phyloP scores from a whole-genome alignment of 2,113 vertebrate species.

The Heterochromis multidens region DNA sequence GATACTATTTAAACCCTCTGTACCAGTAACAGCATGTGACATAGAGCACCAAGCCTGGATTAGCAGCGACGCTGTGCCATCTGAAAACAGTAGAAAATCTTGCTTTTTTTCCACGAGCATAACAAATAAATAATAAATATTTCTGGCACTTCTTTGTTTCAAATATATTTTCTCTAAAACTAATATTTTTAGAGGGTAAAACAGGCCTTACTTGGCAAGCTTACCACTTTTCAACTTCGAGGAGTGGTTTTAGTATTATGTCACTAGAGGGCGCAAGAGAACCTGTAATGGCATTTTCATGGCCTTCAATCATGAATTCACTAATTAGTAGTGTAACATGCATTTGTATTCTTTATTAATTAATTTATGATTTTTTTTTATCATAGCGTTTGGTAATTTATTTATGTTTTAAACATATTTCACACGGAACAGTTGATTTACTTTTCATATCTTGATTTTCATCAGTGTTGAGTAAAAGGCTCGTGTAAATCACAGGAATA shows the following conservation, averaged over 20 bases:
- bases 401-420: not conserved
- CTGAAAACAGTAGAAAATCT: not conserved
- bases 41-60: not conserved
- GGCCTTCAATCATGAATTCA: not conserved
- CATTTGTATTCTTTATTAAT: not conserved
- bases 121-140: not conserved
- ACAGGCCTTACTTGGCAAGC: too few species aligned
- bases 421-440: too few species aligned
- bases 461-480: not conserved
- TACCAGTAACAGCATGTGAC: not conserved
- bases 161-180: not conserved
- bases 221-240: not conserved
- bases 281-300: not conserved
- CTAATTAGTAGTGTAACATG: not conserved
- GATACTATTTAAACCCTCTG: not conserved
- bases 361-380: not conserved
- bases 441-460: not conserved
- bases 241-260: not conserved
- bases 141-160: not conserved
- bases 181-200: too few species aligned
- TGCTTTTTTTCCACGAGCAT: conserved; percentile 9
- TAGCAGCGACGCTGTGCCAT: not conserved
- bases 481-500: accelerated
- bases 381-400: not conserved
- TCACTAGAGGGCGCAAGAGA: conserved; percentile 29